Base-by-base conservation (phyloP, 1,140 invertebrate species). In the Cydia strobilella region DNA sequence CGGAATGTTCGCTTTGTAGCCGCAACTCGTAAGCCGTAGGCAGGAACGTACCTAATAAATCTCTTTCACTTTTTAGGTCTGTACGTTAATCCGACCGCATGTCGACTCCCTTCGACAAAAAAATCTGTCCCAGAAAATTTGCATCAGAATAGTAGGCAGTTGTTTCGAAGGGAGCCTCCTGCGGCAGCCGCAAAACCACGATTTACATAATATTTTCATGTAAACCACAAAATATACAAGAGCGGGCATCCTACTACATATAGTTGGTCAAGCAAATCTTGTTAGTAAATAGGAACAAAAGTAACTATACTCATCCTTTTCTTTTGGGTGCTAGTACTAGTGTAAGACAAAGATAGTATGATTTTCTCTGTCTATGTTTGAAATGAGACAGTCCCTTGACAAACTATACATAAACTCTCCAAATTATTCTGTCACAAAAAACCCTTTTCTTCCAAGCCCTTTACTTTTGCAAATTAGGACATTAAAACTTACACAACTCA, bases 141-240 rank as follows among this genome's bases (percentile, higher is more conserved):
- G 74, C 82, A 84, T 84, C 74, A 77, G 80, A 84, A 84, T 84
- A 75, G 79, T 23, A 75, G 76, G 73, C 73, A 76, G 75, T 82
- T 76, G 73, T 74, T 62, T 76, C 74, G 51, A 73, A 69, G 31
- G 65, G 63, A 18, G 27, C 62, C 25, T 66, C n/a, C 65, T 69
- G 31, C 35, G n/a, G 65, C 65, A n/a, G 31, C n/a, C 65, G n/a
- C 76, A 72, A 73, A 78, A 73, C 78, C 75, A 73, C 75, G 77
- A 82, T 84, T 84, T 80, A 79, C 82, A 84, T 84, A 84, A 84
- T 82, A 82, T 80, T 79, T 82, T 84, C 79, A 77, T 72, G 75
- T 77, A 75, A 82, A 77, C 75, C 75, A 73, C 78, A 78, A 79
- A 80, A 77, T 74, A 77, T 69, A 72, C 51, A 62, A 74, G 72